Evolutionary conservation across 2,797 vertebrate species (phyloP), one percentile per base, ranked within the genome.

Genomic region (Chaetodon trifasciatus): DNA sequence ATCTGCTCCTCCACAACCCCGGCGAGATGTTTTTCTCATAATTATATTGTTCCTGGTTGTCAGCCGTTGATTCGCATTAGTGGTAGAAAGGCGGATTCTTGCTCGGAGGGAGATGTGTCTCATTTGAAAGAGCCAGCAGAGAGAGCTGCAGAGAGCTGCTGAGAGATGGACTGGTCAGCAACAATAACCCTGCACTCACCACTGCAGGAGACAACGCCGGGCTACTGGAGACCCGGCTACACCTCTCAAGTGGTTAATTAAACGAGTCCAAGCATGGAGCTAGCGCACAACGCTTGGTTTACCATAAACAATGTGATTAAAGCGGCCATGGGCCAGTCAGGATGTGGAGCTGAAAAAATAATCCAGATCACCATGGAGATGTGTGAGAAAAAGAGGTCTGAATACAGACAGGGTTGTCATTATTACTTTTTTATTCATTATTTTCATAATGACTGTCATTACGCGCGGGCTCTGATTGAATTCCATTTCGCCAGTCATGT

Each of bases 401-500:
- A 97, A 97, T 97, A 95, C 96, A 96, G 96, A 96, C 96, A 96
- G 96, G 89, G 97, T 97, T 97, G 97, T 97, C 97, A 97, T 97
- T 97, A 97, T 97, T 92, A 91, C 97, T 97, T 97, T 97, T 97
- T 97, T 90, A 90, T 92, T 93, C 91, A 93, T 93, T 92, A 92
- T 94, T 92, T 93, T 97, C 96, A 96, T 98, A 98, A 98, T 98
- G 97, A 98, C 96, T 95, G 96, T 97, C 97, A 98, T 98, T 97
- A 98, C 97, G 97, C 95, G 85, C 94, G 91, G 95, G 94, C 96
- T 96, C 96, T 98, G 97, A 98, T 97, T 98, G 96, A 97, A 98
- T 97, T 97, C 96, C 96, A 97, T 97, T 93, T 97, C 97, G 96
- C 97, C 97, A 95, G 96, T 96, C 97, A 96, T 96, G 95, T 97